Evolutionary conservation across 2,113 vertebrate genomes (phyloP).

Genomic region (Xiphorhynchus elegans): DNA sequence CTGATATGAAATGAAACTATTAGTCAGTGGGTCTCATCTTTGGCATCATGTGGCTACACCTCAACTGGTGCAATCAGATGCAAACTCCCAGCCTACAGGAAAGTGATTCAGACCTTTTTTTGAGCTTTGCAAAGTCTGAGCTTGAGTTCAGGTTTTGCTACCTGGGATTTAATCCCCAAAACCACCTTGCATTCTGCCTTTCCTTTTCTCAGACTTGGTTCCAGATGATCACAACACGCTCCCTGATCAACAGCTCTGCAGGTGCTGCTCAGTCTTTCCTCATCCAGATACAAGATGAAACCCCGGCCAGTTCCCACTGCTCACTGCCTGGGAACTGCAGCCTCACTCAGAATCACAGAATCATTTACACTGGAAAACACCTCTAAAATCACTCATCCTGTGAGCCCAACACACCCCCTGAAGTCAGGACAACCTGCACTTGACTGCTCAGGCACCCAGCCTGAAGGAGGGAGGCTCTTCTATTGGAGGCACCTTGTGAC

Average conservation of each 20-base stretch:
- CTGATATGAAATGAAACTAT: slow-evolving; percentile 67
- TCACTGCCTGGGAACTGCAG: neutral
- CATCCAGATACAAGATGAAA: neutral
- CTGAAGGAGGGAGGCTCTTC: neutral
- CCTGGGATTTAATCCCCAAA: neutral
- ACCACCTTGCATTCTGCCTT: neutral
- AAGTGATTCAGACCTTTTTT: neutral
- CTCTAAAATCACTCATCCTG: neutral
- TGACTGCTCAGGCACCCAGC: neutral
- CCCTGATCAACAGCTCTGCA: neutral
- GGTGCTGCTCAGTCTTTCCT: neutral
- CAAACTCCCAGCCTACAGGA: neutral
- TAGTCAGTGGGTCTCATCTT: neutral
- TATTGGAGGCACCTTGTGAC: neutral
- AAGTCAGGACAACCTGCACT: neutral
- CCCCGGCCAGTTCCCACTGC: neutral
- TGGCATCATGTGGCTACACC: neutral
- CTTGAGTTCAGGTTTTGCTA: neutral
- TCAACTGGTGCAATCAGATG: neutral
- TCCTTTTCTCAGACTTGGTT: neutral
- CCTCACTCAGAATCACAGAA: neutral
- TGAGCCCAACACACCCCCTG: neutral
- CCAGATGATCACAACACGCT: neutral
- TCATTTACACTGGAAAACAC: neutral
- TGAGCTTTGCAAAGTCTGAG: neutral